Base-by-base conservation (phyloP, 2,888 invertebrate genomes). In the Agrilus cyanescens region DNA sequence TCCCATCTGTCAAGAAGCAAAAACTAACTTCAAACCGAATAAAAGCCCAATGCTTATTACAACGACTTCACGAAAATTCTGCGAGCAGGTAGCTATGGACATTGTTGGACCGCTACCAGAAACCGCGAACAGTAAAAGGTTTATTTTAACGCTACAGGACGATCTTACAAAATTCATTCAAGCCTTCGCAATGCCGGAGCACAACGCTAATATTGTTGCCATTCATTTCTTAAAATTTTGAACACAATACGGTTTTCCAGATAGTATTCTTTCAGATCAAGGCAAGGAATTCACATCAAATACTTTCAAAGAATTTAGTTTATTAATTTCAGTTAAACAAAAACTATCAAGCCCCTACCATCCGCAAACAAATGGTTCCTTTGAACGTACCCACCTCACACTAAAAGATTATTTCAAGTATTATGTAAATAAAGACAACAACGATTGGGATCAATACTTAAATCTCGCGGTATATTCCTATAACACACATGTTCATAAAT, bases 51-150 rank as follows among this genome's bases (percentile, higher is more conserved):
- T 37, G 29, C 4, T 37, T 3, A n/a, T 37, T 20, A 37, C 37
- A 12, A 37, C 37, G 13, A 25, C 37, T 12, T 37, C 25, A 20
- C 18, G 18, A 5, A 37, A 20, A 37, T 37, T 37, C 14, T 37
- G 20, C n/a, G 37, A 37, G n/a, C 37, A 37, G 10, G 25, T 18
- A 18, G 18, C 18, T 18, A 18, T 18, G 18, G 18, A 18, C 18
- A 18, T 18, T 5, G 18, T 18, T 18, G 18, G 18, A 18, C 18
- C 18, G 5, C 18, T 18, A 18, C 18, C 18, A 5, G 18, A 18
- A 3, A 57, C 60, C 0, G 47, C 53, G 39, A 39, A 46, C n/a
- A 57, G 56, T 15, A 61, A 60, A 45, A 52, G 51, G 50, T 63
- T 50, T 4, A 20, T 20, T 2, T 20, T 20, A 4, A 20, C 20